Conservation (phyloP, 2,888 invertebrate species). For the Athalia cordata region DNA sequence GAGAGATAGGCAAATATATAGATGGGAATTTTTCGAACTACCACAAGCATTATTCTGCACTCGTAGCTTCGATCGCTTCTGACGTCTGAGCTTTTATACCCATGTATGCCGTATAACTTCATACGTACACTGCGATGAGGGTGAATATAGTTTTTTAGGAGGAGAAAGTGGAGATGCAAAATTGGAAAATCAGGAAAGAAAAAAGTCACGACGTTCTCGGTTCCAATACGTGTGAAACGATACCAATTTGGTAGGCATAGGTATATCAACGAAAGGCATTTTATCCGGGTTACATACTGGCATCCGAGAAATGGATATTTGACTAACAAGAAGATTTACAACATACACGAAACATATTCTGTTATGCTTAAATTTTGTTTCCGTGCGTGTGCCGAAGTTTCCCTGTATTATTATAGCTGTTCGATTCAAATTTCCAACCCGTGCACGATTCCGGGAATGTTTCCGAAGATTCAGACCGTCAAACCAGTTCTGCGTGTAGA, state of each 20-base stretch:
- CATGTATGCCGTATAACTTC: too few relatives aligned
- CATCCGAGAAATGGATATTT: neutral
- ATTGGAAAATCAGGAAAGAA: neutral
- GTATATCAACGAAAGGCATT: neutral
- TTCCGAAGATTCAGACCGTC: neutral
- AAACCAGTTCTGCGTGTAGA: constrained; percentile 1
- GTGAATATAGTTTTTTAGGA: neutral
- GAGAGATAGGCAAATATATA: neutral
- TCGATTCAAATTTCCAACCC: constrained; percentile 10
- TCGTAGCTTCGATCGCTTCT: neutral
- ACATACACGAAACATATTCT: constrained; percentile 7
- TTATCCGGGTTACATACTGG: constrained; percentile 11
- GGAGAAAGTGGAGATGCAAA: neutral
- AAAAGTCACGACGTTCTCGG: neutral
- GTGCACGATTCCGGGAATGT: neutral
- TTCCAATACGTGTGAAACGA: neutral
- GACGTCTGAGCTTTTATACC: neutral
- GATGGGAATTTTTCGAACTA: neutral
- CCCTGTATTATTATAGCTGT: neutral
- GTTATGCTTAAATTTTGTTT: constrained; percentile 7
- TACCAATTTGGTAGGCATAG: neutral
- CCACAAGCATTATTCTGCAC: neutral
- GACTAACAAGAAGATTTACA: constrained; percentile 8
- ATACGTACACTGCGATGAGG: neutral
- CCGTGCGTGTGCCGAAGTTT: neutral